These are phyloP conservation scores for Lycocerus yunnanus DNA, from an alignment of 2,888 invertebrate species.

Conservation along the genomic window DNA sequence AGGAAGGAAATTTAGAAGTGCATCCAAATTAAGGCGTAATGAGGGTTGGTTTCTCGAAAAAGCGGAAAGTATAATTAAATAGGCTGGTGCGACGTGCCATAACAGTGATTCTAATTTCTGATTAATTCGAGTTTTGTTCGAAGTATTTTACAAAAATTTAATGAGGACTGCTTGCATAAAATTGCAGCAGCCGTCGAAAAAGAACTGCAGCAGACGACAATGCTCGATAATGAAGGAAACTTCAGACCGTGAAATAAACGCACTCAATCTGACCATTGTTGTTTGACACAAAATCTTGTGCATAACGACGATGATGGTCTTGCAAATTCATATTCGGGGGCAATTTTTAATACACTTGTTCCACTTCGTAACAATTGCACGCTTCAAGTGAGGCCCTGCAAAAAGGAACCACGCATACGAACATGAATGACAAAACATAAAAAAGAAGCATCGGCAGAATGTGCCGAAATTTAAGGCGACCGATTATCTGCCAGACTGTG, in stretches of 20 bases:
- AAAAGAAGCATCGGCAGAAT: constrained; percentile 32
- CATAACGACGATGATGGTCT: constrained; percentile 15
- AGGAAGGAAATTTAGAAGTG: constrained; percentile 8
- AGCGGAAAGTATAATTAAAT: constrained; percentile 45
- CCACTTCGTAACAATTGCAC: constrained; percentile 11
- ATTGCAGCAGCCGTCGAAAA: constrained; percentile 48
- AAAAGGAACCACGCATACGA: constrained; percentile 34
- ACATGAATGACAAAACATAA: constrained; percentile 32
- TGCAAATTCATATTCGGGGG: constrained; percentile 21
- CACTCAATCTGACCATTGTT: constrained; percentile 37
- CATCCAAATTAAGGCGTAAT: constrained; percentile 17
- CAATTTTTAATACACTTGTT: constrained; percentile 26
- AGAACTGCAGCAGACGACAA: constrained; percentile 45
- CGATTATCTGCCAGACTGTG: constrained; percentile 48
- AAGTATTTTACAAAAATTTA: constrained; percentile 47
- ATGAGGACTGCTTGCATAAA: constrained; percentile 53
- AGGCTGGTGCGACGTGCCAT: constrained; percentile 44
- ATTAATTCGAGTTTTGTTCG: constrained; percentile 51
- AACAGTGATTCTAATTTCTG: constrained; percentile 46
- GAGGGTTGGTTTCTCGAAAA: constrained; percentile 20
- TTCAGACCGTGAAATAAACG: constrained; percentile 49
- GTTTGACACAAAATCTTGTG: constrained; percentile 26
- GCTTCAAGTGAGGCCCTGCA: constrained; percentile 12
- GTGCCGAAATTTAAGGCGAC: constrained; percentile 43
- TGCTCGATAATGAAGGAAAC: constrained; percentile 48